These are phyloP conservation scores for Pachliopta kotzebuea DNA, from an alignment of 2,888 invertebrate genomes.

Conservation along the genomic window DNA sequence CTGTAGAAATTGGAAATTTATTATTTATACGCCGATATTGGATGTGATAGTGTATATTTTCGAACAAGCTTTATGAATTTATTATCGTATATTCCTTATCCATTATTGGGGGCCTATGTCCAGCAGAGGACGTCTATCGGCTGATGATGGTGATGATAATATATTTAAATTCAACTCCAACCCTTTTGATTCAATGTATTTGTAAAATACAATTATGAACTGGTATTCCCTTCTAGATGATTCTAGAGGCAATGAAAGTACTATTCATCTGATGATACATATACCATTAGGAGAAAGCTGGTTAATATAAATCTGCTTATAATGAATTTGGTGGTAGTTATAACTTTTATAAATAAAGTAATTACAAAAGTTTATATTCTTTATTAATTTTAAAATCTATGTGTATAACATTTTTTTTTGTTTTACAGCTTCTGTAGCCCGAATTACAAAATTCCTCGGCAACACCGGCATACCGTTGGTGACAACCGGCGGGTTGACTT, in stretches of 20 bases:
- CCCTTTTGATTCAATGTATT: not conserved
- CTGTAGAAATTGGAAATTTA: not conserved
- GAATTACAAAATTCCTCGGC: conserved; percentile 89
- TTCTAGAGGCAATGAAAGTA: too few species aligned
- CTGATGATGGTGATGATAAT: too few species aligned
- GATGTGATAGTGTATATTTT: not conserved
- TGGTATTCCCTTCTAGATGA: not conserved
- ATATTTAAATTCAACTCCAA: not conserved
- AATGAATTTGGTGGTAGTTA: too few species aligned
- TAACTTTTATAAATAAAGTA: too few species aligned
- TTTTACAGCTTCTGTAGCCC: conserved; percentile 88
- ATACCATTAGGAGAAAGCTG: too few species aligned
- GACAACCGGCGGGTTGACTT: conserved; percentile 90
- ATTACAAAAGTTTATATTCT: too few species aligned
- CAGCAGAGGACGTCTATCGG: too few species aligned
- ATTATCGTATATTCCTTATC: too few species aligned
- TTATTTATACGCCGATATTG: not conserved
- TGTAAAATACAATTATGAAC: not conserved
- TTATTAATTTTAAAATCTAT: too few species aligned
- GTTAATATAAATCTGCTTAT: too few species aligned
- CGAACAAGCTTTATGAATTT: not conserved
- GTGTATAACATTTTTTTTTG: conserved; percentile 28
- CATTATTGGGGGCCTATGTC: too few species aligned
- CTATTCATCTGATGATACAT: too few species aligned
- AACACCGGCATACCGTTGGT: conserved; percentile 87